Base-by-base conservation (phyloP, 2,113 vertebrate species). In the Lota lota region DNA sequence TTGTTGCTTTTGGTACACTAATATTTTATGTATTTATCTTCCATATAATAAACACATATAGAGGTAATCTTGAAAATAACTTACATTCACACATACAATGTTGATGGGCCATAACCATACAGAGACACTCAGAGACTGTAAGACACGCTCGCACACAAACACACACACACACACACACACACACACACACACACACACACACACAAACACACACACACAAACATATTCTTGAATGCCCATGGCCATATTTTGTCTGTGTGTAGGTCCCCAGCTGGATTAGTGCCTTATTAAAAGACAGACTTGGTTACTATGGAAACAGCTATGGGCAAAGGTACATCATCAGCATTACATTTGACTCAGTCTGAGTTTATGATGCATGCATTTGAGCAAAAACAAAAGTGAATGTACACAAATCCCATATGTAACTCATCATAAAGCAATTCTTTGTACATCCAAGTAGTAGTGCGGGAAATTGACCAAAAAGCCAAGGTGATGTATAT, bases 221-320 rank as follows among this genome's bases (percentile, higher is more conserved):
- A 51, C 58, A 18, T 77, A 74, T 80, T 71, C 61, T 72, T 47
- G 77, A 83, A 84, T 79, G 81, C 75, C 78, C 78, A 59, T 63
- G 75, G 79, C 75, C 80, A 79, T 77, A 71, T 64, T 79, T 78
- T 81, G 60, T 76, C 68, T 74, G 59, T 59, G 7, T 70, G 80
- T 77, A 64, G 64, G 76, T 77, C 63, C 69, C 68, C 76, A 74
- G 76, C 66, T 79, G 80, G 80, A 87, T 82, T 83, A 68, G 19
- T 47, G 64, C 79, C 79, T 83, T 72, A 81, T 85, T 78, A 84
- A 80, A 77, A 76, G 22, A 72, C 64, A 78, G 61, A 75, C 61
- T 33, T 61, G 66, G 82, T 87, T 83, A 62, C 79, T 73, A 85
- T 82, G 76, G 85, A 79, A 85, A 88, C 76, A n/a, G 70, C 66